Evolutionary conservation across 2,888 invertebrate species (phyloP).

Genomic region (Erebia ligea): DNA sequence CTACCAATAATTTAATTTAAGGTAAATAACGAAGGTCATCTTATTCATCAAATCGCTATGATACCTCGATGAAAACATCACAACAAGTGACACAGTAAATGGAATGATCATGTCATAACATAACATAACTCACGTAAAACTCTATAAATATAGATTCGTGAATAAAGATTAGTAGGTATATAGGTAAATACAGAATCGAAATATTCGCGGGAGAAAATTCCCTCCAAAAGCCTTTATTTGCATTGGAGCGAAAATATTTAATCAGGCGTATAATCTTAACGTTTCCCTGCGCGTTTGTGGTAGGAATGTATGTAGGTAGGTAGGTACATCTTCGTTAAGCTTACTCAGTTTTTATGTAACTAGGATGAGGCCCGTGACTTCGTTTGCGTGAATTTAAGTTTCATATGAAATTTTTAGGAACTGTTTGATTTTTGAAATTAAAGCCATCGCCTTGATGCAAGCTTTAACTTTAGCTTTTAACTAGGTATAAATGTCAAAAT

Average conservation of each 20-base stretch:
- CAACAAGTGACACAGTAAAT: too few species aligned
- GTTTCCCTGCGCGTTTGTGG: slow-evolving; percentile 70
- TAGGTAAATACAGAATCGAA: slow-evolving; percentile 45
- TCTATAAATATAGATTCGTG: neutral
- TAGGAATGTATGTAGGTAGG: slow-evolving; percentile 45
- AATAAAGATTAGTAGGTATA: slow-evolving; percentile 37
- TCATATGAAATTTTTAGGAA: too few species aligned
- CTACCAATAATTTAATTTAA: too few species aligned
- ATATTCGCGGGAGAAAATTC: slow-evolving; percentile 55
- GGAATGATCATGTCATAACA: neutral
- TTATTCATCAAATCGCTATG: too few species aligned
- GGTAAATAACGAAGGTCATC: too few species aligned
- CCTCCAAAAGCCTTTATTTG: slow-evolving; percentile 72
- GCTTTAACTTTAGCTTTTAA: too few species aligned
- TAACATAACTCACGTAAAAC: neutral
- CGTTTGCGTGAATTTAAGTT: too few species aligned
- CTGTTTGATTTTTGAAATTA: too few species aligned
- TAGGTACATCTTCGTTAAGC: slow-evolving; percentile 55
- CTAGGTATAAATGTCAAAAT: too few species aligned
- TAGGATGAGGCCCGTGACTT: neutral
- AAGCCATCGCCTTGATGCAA: too few species aligned
- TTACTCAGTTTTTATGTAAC: slow-evolving; percentile 44
- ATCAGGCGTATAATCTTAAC: slow-evolving; percentile 80
- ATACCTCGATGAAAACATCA: too few species aligned
- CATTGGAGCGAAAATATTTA: slow-evolving; percentile 81